Evolutionary conservation across 1,140 invertebrate species (phyloP), one percentile per base, ranked within the genome.

Genomic region (Orussus abietinus): DNA sequence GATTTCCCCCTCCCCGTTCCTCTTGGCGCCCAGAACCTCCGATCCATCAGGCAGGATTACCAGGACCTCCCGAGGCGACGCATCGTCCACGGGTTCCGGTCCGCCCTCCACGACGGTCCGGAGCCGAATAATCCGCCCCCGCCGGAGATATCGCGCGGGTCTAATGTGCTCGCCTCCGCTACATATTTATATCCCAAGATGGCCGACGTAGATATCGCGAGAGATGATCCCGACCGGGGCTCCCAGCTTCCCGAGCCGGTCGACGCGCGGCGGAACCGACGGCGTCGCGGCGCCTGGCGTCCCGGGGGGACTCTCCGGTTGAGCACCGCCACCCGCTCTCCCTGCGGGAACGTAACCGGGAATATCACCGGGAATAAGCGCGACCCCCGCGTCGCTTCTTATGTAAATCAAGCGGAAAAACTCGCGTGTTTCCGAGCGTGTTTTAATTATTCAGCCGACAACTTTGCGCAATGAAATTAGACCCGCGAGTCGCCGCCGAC

Each of bases 381-480:
- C 22, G n/a, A n/a, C 22, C 35, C 37, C 48, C 41, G 46, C 47
- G 19, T 38, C 46, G 46, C 46, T 55, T 57, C 55, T 57, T 57
- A 57, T 58, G 55, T 49, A 58, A 49, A 58, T 55, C 56, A 51
- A 30, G 49, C 53, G 51, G 60, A 66, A 66, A 61, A 63, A 55
- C 59, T 60, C 51, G 57, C 60, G 61, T 66, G 62, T 64, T 63
- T 64, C 59, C 64, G 60, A 31, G 49, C 57, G 59, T 61, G 49
- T 57, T 62, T 69, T 66, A 70, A 67, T 70, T 69, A 70, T 70
- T 70, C 67, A 67, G 59, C 53, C 58, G 61, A 66, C 66, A 69
- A 70, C 58, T 70, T 68, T 67, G 47, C 50, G 61, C 64, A 65
- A 69, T 69, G 66, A 70, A 69, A 69, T 70, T 70, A 70, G 64